Percentiles rank a stretch among this genome's conserved stretches.
Conservation (phyloP, 2,888 invertebrate genomes). For the Muschampia plurimacula region DNA sequence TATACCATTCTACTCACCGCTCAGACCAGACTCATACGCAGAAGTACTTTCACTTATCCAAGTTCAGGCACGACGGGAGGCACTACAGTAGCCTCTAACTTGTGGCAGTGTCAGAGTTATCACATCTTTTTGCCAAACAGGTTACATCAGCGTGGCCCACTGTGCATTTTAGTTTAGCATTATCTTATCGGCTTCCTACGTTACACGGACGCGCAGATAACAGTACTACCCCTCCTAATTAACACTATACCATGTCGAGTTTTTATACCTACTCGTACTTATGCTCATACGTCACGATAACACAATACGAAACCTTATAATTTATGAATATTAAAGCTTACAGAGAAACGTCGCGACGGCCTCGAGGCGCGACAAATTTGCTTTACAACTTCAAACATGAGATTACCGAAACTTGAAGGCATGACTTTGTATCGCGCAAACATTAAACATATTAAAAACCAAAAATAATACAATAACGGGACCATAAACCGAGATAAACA, state of each 20-base stretch:
- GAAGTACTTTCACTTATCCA: slow-evolving; percentile 27
- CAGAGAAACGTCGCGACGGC: slow-evolving; percentile 51
- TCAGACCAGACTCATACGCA: slow-evolving; percentile 12
- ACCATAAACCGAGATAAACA: slow-evolving; percentile 70
- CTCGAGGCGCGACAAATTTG: slow-evolving; percentile 46
- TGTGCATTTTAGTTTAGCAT: slow-evolving; percentile 36
- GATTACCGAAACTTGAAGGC: slow-evolving; percentile 62
- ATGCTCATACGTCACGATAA: slow-evolving; percentile 38
- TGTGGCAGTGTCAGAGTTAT: slow-evolving; percentile 65
- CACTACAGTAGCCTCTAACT: slow-evolving; percentile 58
- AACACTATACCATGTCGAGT: slow-evolving; percentile 36
- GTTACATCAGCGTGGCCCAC: slow-evolving; percentile 47
- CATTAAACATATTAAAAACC: slow-evolving; percentile 55
- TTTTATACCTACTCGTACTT: slow-evolving; percentile 45
- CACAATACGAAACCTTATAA: slow-evolving; percentile 65
- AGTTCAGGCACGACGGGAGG: slow-evolving; percentile 46
- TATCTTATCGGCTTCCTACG: slow-evolving; percentile 62
- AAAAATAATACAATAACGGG: slow-evolving; percentile 68
- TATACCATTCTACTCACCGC: slow-evolving; percentile 36
- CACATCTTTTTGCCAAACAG: slow-evolving; percentile 46
- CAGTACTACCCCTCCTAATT: slow-evolving; percentile 50
- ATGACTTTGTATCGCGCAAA: slow-evolving; percentile 64
- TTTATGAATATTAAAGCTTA: slow-evolving; percentile 65
- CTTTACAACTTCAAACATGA: slow-evolving; percentile 47
- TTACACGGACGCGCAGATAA: slow-evolving; percentile 53